Evolutionary conservation across 2,113 vertebrate species (phyloP).

Genomic region (Melanocharis versteri): DNA sequence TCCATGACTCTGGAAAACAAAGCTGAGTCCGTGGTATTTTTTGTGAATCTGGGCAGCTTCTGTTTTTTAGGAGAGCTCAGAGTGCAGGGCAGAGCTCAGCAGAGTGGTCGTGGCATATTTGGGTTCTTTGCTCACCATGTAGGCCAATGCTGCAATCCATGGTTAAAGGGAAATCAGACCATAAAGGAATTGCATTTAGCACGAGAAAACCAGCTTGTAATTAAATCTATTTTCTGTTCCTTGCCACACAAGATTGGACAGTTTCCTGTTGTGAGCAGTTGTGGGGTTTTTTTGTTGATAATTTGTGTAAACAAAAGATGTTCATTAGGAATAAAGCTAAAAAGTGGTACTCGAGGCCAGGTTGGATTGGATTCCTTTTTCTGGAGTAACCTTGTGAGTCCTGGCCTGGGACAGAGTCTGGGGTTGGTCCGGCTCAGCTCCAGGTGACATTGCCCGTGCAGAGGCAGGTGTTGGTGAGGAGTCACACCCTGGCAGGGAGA

Average conservation of each 20-base stretch:
- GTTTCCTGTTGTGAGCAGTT: not conserved
- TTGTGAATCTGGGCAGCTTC: not conserved
- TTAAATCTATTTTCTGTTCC: not conserved
- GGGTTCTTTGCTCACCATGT: not conserved
- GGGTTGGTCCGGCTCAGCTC: not conserved
- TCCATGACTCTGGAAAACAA: not conserved
- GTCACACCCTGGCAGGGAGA: accelerated
- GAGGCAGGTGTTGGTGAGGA: not conserved
- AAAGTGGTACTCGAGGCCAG: not conserved
- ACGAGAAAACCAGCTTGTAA: not conserved
- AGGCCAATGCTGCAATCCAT: accelerated
- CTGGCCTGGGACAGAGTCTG: not conserved
- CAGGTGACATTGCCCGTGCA: accelerated
- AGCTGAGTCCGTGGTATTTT: not conserved
- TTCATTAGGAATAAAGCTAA: not conserved
- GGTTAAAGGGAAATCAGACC: not conserved
- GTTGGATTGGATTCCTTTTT: not conserved
- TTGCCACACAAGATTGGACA: not conserved
- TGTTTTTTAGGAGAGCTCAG: not conserved
- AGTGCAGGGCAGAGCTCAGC: not conserved
- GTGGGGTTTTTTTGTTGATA: not conserved
- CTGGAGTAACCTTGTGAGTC: not conserved
- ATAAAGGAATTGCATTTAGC: not conserved
- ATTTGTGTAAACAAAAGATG: not conserved
- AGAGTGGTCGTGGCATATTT: accelerated